These are phyloP conservation scores for Acanthiza pusilla DNA, from an alignment of 2,797 vertebrate genomes.

Conservation along the genomic window DNA sequence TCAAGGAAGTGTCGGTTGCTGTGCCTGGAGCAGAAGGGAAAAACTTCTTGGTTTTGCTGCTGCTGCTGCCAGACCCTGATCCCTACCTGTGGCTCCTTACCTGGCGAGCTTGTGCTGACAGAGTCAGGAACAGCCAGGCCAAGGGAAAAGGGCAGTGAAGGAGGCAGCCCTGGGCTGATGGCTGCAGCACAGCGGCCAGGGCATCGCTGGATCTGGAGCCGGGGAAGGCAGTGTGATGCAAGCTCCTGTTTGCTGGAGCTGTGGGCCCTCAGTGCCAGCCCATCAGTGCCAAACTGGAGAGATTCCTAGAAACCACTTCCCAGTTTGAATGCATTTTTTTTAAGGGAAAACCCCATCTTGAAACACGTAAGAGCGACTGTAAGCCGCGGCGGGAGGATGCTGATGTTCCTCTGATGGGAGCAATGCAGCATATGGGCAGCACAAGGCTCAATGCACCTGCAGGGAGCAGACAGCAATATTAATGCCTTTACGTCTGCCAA, in stretches of 20 bases:
- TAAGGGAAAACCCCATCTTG: background rate
- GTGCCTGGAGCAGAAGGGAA: background rate
- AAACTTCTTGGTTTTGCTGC: accelerated
- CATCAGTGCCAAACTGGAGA: background rate
- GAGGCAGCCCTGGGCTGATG: background rate
- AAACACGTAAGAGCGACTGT: background rate
- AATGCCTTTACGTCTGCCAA: background rate
- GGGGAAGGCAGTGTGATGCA: background rate
- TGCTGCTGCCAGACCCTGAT: background rate
- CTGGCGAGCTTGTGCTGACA: background rate
- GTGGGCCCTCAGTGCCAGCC: background rate
- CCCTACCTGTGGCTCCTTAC: background rate
- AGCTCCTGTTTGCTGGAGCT: background rate
- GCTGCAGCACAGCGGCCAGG: accelerated
- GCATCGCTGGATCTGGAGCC: accelerated
- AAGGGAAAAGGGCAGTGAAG: background rate
- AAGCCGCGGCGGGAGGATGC: background rate
- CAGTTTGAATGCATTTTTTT: background rate
- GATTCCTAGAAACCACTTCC: constrained; percentile 22
- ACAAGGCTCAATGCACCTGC: background rate
- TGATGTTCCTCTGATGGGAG: background rate
- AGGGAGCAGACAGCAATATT: background rate
- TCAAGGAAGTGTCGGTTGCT: background rate
- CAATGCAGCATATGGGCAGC: background rate
- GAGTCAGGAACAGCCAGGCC: background rate